These are phyloP conservation scores for Gavia stellata DNA, from an alignment of 2,113 vertebrate species.

Conservation along the genomic window DNA sequence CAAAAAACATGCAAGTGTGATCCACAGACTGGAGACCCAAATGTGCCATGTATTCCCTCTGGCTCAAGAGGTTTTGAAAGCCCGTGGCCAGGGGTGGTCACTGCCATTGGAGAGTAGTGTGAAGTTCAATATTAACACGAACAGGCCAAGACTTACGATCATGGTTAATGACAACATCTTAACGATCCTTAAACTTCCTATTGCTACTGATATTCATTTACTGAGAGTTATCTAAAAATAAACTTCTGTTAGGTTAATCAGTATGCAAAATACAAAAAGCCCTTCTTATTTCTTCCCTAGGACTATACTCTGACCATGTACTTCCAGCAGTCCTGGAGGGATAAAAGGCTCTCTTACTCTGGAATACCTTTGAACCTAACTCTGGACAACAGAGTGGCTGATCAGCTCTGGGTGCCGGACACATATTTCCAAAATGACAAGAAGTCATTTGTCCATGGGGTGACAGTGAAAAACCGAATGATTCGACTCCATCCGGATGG, in stretches of 20 bases:
- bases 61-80: neutral
- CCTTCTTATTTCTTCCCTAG: constrained; percentile 63
- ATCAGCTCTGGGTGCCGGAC: constrained; percentile 92
- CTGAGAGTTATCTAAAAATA: neutral
- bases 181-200: neutral
- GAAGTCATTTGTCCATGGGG: constrained; percentile 91
- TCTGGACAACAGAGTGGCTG: constrained; percentile 90
- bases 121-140: neutral
- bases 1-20: neutral
- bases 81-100: no score
- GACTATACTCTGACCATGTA: constrained; percentile 96
- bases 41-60: neutral
- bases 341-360: constrained; percentile 92
- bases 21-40: neutral
- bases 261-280: neutral
- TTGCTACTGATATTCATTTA: neutral
- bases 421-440: constrained; percentile 95
- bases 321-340: constrained; percentile 93
- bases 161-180: neutral
- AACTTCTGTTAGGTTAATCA: neutral
- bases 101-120: neutral
- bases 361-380: constrained; percentile 92
- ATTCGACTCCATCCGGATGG: constrained; percentile 92
- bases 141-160: neutral
- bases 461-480: constrained; percentile 94